These are phyloP conservation scores for Sialia sialis DNA, from an alignment of 2,113 vertebrate species.

Conservation along the genomic window DNA sequence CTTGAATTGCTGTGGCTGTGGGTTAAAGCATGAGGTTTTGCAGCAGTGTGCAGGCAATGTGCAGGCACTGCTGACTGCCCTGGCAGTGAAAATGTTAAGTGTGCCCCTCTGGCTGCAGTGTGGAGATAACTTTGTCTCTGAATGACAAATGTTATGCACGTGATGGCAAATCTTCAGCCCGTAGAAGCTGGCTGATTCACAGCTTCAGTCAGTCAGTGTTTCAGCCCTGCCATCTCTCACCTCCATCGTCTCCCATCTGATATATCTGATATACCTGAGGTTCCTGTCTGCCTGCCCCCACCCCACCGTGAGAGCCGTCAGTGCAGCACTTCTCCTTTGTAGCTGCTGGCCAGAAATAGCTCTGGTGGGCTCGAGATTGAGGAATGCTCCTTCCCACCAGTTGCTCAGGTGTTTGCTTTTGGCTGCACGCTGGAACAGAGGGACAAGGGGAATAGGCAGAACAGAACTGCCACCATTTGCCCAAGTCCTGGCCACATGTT, in stretches of 20 bases:
- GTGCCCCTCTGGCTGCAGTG: background rate
- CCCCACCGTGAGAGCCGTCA: background rate
- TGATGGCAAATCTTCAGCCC: background rate
- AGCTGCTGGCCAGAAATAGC: conserved; percentile 19
- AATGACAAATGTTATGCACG: background rate
- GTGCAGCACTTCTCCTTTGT: conserved; percentile 35
- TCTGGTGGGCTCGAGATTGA: background rate
- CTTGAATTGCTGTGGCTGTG: background rate
- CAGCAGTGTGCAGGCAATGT: background rate
- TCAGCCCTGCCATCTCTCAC: background rate
- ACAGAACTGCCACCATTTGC: background rate
- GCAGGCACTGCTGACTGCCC: fast-evolving
- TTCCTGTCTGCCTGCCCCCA: background rate
- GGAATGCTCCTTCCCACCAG: background rate
- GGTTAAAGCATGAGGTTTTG: background rate
- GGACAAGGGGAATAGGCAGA: background rate
- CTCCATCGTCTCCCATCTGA: background rate
- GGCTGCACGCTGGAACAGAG: fast-evolving
- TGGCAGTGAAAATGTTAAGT: background rate
- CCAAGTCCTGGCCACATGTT: background rate
- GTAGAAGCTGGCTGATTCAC: background rate
- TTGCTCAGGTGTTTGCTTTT: background rate
- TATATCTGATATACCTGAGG: background rate
- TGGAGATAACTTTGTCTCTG: background rate
- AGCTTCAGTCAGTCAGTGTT: background rate